Evolutionary conservation across 2,113 vertebrate species (phyloP).

Genomic region (Campylomormyrus tamandua): DNA sequence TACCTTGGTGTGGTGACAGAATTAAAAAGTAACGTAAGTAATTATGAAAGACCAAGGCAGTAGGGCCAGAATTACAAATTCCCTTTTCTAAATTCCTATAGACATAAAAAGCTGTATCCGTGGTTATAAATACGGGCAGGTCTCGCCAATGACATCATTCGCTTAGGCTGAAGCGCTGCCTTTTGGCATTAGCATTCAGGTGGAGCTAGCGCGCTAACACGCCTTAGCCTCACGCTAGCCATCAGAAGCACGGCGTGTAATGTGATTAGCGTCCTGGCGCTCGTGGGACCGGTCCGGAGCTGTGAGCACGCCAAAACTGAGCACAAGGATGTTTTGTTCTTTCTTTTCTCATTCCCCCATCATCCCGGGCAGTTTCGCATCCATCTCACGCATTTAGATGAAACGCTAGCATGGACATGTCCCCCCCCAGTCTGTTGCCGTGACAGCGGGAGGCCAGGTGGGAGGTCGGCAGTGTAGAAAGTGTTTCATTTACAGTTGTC

Average conservation of each 20-base stretch:
- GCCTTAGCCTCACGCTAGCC: background rate
- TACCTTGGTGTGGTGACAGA: background rate
- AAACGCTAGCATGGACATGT: background rate
- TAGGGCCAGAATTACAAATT: background rate
- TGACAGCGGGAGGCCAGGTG: background rate
- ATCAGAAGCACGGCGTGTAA: background rate
- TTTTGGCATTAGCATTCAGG: background rate
- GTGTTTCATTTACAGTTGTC: slow-evolving; percentile 17
- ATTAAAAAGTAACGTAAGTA: background rate
- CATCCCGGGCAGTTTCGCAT: background rate
- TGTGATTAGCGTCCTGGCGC: background rate
- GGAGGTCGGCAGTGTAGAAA: slow-evolving; percentile 6
- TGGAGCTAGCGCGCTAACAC: background rate
- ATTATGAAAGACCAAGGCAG: background rate
- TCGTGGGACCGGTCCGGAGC: background rate
- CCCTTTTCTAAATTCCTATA: background rate
- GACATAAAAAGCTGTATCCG: background rate
- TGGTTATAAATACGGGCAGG: background rate
- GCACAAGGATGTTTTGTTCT: background rate
- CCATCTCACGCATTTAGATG: background rate
- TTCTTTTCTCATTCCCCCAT: background rate
- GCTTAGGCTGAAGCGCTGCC: background rate
- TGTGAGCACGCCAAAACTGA: background rate
- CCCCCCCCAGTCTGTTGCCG: background rate
- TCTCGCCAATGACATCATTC: background rate